Conservation (phyloP, 2,888 invertebrate genomes). For the Metopia argyrocephala region DNA sequence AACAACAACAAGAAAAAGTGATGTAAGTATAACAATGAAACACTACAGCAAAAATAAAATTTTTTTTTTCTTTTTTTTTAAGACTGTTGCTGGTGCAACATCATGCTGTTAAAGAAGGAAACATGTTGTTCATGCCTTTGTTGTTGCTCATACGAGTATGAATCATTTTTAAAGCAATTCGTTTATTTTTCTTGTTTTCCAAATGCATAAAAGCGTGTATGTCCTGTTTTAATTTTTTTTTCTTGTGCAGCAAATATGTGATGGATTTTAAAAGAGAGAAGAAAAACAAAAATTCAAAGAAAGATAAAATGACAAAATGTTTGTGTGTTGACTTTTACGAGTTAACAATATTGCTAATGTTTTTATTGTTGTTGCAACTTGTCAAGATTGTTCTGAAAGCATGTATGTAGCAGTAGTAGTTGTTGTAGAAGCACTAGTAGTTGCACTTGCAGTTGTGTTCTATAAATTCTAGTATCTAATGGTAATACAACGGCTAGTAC, state of each 20-base stretch:
- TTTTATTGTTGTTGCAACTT: background rate
- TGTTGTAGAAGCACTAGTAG: conserved; percentile 46
- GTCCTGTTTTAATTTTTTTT: background rate
- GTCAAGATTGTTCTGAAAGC: background rate
- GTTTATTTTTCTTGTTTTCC: background rate
- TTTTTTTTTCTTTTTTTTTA: background rate
- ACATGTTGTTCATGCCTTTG: conserved; percentile 13
- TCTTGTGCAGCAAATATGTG: background rate
- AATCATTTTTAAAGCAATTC: conserved; percentile 50
- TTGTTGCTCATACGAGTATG: conserved; percentile 28
- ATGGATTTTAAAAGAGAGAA: background rate
- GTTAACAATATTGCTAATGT: background rate
- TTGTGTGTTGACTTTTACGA: background rate
- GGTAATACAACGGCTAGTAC: conserved; percentile 56
- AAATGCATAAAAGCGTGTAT: background rate
- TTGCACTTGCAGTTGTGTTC: too few species aligned
- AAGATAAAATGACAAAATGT: background rate
- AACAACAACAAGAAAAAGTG: background rate
- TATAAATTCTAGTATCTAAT: too few species aligned
- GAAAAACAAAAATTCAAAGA: background rate
- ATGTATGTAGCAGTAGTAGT: conserved; percentile 13
- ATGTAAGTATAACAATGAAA: too few species aligned
- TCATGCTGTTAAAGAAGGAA: conserved; percentile 4
- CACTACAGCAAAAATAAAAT: conserved; percentile 11
- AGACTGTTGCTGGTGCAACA: conserved; percentile 39